Evolutionary conservation across 2,888 invertebrate species (phyloP).

Genomic region (Oxystoma pomonae): DNA sequence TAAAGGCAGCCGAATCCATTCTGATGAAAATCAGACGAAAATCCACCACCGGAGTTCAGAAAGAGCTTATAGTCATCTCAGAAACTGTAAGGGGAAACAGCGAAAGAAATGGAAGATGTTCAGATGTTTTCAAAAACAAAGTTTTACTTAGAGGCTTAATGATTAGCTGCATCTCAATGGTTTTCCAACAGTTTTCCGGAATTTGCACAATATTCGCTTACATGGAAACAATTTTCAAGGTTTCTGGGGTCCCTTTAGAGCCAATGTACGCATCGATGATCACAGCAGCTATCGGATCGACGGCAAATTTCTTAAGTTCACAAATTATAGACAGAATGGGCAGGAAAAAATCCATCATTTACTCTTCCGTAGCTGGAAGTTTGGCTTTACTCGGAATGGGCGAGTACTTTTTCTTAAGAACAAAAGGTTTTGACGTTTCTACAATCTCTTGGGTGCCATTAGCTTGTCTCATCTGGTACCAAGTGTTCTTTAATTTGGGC

Average conservation of each 20-base stretch:
- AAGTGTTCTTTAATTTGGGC: conserved; percentile 40
- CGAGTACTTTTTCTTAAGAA: conserved; percentile 36
- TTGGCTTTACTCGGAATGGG: conserved; percentile 47
- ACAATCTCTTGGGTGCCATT: conserved; percentile 18
- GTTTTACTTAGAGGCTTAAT: conserved; percentile 37
- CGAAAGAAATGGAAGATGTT: conserved; percentile 7
- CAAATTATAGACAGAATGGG: conserved; percentile 73
- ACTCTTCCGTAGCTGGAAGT: conserved; percentile 62
- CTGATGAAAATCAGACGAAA: conserved; percentile 53
- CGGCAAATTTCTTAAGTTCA: conserved; percentile 65
- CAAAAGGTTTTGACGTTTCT: conserved; percentile 24
- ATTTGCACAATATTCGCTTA: conserved; percentile 76
- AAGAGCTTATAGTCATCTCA: conserved; percentile 25
- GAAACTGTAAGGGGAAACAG: conserved; percentile 17
- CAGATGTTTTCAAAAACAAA: conserved; percentile 16
- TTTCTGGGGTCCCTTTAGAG: conserved; percentile 44
- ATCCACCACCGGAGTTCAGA: conserved; percentile 5
- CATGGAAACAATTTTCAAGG: conserved; percentile 64
- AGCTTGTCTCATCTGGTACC: conserved; percentile 12
- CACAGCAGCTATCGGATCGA: conserved; percentile 69
- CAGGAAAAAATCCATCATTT: conserved; percentile 63
- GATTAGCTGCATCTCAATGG: conserved; percentile 40
- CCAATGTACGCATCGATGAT: conserved; percentile 68
- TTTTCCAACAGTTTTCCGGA: conserved; percentile 50
- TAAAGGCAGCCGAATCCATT: conserved; percentile 59